phyloP scores from a whole-genome alignment of 2,113 vertebrate genomes.

The Rhabdomys dilectus region DNA sequence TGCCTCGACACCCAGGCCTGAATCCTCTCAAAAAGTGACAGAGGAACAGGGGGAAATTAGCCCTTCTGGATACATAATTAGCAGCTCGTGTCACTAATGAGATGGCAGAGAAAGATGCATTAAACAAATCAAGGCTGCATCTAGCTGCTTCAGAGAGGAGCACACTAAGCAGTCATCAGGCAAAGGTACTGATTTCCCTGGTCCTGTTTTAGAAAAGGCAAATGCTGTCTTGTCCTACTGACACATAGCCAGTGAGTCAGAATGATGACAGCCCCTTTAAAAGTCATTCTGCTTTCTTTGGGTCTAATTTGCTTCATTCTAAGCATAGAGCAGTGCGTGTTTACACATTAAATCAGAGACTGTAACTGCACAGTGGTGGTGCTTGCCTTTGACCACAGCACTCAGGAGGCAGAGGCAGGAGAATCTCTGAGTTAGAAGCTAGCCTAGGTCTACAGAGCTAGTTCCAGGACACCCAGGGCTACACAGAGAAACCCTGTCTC shows the following conservation, averaged over 20 bases:
- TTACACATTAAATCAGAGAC: background rate
- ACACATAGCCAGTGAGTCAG: background rate
- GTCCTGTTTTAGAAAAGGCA: background rate
- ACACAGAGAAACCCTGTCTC: background rate
- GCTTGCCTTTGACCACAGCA: background rate
- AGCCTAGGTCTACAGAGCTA: background rate
- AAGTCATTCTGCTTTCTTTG: background rate
- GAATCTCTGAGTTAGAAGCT: background rate
- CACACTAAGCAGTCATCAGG: background rate
- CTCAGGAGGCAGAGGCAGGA: background rate
- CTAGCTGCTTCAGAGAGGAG: constrained; percentile 38
- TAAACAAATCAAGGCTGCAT: constrained; percentile 13
- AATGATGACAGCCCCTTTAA: background rate
- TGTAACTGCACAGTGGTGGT: background rate
- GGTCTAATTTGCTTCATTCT: background rate
- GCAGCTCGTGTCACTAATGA: background rate
- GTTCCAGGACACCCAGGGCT: background rate
- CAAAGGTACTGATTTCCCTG: constrained; percentile 7
- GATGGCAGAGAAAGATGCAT: constrained; percentile 6
- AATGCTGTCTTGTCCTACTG: background rate
- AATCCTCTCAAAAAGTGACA: constrained; percentile 1
- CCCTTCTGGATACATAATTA: background rate
- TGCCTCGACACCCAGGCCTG: background rate
- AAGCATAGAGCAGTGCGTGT: background rate
- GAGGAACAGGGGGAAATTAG: background rate